Percentiles rank a stretch among this genome's conserved stretches.
Evolutionary conservation across 2,797 vertebrate genomes (phyloP).

Genomic region (Sarcoramphus papa): DNA sequence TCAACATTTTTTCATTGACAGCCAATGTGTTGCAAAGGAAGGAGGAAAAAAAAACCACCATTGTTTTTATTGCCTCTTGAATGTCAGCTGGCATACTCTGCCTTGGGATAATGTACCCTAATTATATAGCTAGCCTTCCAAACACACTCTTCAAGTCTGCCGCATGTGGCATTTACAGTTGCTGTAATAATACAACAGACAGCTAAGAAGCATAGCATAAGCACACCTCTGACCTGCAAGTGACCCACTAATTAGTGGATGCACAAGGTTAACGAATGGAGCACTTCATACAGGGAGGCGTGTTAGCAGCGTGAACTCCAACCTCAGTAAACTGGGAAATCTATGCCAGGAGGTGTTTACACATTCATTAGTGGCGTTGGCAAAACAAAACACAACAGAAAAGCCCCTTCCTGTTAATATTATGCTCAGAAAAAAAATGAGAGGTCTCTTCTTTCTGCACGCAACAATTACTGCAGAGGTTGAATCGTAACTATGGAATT

Average conservation of each 20-base stretch:
- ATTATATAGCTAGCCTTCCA: constrained; percentile 66
- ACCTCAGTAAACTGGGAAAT: constrained; percentile 63
- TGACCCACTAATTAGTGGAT: constrained; percentile 73
- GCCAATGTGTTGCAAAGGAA: background rate
- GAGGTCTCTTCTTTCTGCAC: background rate
- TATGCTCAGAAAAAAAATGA: background rate
- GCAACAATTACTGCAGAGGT: background rate
- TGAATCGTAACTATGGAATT: constrained; percentile 24
- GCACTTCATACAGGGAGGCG: background rate
- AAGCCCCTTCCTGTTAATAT: background rate
- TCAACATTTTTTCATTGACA: background rate
- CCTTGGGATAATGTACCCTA: constrained; percentile 66
- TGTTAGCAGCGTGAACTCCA: constrained; percentile 35
- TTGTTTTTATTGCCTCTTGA: constrained; percentile 65
- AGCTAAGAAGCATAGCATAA: constrained; percentile 50
- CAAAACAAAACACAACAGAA: constrained; percentile 34
- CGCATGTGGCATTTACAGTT: constrained; percentile 69
- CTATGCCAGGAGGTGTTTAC: constrained; percentile 64
- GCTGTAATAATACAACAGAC: constrained; percentile 47
- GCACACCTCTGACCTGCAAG: constrained; percentile 73
- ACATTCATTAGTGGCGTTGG: constrained; percentile 39
- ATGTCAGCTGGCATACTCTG: constrained; percentile 67
- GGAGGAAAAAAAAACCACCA: background rate
- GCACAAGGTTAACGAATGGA: constrained; percentile 62
- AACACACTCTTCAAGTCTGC: constrained; percentile 65